Evolutionary conservation across 2,888 invertebrate genomes (phyloP).

Genomic region (Himalopsyche anomala): DNA sequence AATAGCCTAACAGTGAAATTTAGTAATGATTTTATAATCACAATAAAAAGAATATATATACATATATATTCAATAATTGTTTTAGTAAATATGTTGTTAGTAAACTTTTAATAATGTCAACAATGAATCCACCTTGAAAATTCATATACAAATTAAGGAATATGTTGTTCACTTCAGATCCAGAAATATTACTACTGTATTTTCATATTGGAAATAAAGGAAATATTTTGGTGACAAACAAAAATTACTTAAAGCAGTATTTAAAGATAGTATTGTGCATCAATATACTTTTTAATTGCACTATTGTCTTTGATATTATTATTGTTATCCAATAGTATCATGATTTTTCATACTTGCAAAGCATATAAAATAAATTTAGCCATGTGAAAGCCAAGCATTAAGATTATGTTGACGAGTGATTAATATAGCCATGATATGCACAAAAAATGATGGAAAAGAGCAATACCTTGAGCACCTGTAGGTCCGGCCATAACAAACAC

Average conservation of each 20-base stretch:
- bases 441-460: slow-evolving; percentile 12
- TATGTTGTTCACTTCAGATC: too few relatives aligned
- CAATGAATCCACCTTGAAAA: too few relatives aligned
- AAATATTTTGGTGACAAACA: too few relatives aligned
- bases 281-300: neutral
- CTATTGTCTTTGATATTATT: neutral
- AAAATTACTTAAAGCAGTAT: neutral
- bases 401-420: neutral
- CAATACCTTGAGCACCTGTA: slow-evolving; percentile 78
- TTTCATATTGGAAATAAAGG: too few relatives aligned
- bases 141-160: too few relatives aligned
- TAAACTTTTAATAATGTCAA: too few relatives aligned
- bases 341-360: neutral
- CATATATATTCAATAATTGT: too few relatives aligned
- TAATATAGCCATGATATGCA: slow-evolving; percentile 1
- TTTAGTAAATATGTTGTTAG: too few relatives aligned
- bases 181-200: too few relatives aligned
- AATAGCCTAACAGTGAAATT: too few relatives aligned
- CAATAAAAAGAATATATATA: too few relatives aligned
- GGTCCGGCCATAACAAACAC: slow-evolving; percentile 70
- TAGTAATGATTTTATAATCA: too few relatives aligned
- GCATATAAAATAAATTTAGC: neutral
- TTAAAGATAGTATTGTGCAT: neutral
- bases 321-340: neutral
- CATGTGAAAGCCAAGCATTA: slow-evolving; percentile 2